Base-by-base conservation (phyloP, 2,888 invertebrate species). In the Drosophila algonquin region DNA sequence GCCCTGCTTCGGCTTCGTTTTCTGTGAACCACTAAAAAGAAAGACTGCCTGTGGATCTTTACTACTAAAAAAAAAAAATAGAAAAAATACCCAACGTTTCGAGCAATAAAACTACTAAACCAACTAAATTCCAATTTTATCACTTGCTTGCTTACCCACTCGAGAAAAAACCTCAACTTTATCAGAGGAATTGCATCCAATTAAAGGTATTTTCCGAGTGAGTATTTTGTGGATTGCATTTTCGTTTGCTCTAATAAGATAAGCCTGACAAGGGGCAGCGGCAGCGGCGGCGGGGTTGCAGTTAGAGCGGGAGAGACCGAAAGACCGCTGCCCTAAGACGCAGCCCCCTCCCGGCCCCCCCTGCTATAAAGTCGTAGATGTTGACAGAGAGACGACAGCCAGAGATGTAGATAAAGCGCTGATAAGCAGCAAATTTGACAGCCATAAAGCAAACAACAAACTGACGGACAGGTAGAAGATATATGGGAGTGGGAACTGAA, bases 341-440 rank as follows among this genome's bases (percentile, higher is more conserved):
- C 2, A 21, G 21, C 21, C 21, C 21, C 21, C 21, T 21, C 21
- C 21, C 21, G 21, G 3, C 21, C 21, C 44, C 24, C 54, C n/a
- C n/a, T 48, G 44, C 45, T 52, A 55, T 72, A 64, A 57, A 72
- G 73, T 64, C 32, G 51, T 30, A 47, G 27, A 63, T 77, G 75
- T 73, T 77, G 79, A 80, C 79, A 80, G 67, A 68, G 40, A 40
- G 40, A 40, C 40, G 40, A 40, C 70, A 65, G 75, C 55, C 57
- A 63, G 71, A 56, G 63, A 77, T 74, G 57, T 32, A 81, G 84
- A 76, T 73, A 67, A 70, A 65, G 40, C 54, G 48, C 57, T 78
- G 83, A 83, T 83, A 83, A 78, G 81, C 72, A 70, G 63, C 74
- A 78, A 83, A 86, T 83, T 86, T 86, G 87, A 83, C 87, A 83